These are phyloP conservation scores for Megathymus violae DNA, from an alignment of 1,140 invertebrate genomes.

Conservation along the genomic window DNA sequence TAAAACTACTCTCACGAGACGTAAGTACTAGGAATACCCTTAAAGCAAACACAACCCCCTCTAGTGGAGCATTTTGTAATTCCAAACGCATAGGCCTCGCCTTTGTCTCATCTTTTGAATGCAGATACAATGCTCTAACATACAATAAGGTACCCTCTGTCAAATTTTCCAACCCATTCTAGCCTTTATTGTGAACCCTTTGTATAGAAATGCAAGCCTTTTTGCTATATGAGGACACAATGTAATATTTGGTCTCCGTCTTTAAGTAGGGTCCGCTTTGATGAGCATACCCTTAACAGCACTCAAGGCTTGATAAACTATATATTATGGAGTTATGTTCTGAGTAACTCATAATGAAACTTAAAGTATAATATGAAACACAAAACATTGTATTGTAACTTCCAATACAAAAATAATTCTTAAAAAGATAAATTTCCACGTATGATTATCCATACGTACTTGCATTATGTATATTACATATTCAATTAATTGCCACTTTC, in stretches of 20 bases:
- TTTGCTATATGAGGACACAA: constrained; percentile 26
- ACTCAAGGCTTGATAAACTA: constrained; percentile 13
- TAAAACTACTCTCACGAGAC: constrained; percentile 24
- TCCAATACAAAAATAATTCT: no score
- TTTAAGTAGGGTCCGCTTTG: constrained; percentile 33
- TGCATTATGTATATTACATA: no score
- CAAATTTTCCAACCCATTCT: constrained; percentile 35
- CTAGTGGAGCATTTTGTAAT: constrained; percentile 31
- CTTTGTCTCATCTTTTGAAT: constrained; percentile 34
- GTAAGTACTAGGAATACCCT: constrained; percentile 28
- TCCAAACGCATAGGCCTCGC: constrained; percentile 28
- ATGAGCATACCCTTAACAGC: constrained; percentile 19
- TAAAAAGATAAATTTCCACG: no score
- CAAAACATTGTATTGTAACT: no score
- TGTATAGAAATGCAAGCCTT: constrained; percentile 23
- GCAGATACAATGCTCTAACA: constrained; percentile 33
- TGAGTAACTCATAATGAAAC: no score
- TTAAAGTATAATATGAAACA: no score
- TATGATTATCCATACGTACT: no score
- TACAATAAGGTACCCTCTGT: constrained; percentile 32
- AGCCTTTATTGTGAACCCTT: constrained; percentile 31
- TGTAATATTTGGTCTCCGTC: constrained; percentile 30
- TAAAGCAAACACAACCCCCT: constrained; percentile 31
- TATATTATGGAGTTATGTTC: no score
- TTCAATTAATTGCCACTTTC: no score